Conservation (phyloP, 2,113 vertebrate species). For the Spea bombifrons region DNA sequence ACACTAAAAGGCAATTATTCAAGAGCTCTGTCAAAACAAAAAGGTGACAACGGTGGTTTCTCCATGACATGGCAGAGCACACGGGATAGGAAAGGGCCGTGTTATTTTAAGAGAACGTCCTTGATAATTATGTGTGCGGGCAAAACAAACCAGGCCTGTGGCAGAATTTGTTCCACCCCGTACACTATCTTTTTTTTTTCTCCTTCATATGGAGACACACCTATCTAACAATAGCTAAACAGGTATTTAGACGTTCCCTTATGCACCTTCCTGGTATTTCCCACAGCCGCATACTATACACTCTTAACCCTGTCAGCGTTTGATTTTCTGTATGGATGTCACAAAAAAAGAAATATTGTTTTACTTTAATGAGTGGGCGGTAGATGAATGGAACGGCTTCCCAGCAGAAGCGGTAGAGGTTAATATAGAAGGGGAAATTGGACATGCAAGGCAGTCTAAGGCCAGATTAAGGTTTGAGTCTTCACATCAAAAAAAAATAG, state of each 20-base stretch:
- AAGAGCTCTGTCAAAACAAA: neutral
- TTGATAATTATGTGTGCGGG: conserved; percentile 7
- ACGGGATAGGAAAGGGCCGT: neutral
- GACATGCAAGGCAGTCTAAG: too few relatives aligned
- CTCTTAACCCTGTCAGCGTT: neutral
- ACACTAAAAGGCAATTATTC: neutral
- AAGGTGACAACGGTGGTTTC: neutral
- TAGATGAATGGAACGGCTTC: too few relatives aligned
- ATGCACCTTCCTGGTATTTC: conserved; percentile 30
- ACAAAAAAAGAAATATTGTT: neutral
- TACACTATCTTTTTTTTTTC: conserved; percentile 57
- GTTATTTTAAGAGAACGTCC: neutral
- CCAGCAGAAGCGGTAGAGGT: too few relatives aligned
- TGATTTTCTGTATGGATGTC: neutral
- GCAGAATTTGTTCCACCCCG: conserved; percentile 37
- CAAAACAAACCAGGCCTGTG: conserved; percentile 56
- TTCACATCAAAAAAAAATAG: too few relatives aligned
- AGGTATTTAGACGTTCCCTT: conserved; percentile 55
- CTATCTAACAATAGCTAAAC: conserved; percentile 70
- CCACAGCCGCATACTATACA: neutral
- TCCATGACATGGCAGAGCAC: neutral
- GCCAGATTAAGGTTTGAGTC: too few relatives aligned
- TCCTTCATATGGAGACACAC: conserved; percentile 66
- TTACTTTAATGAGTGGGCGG: too few relatives aligned
- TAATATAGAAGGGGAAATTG: too few relatives aligned